These are phyloP conservation scores for Solenopsis fugax DNA, from an alignment of 1,140 invertebrate genomes.

Conservation along the genomic window DNA sequence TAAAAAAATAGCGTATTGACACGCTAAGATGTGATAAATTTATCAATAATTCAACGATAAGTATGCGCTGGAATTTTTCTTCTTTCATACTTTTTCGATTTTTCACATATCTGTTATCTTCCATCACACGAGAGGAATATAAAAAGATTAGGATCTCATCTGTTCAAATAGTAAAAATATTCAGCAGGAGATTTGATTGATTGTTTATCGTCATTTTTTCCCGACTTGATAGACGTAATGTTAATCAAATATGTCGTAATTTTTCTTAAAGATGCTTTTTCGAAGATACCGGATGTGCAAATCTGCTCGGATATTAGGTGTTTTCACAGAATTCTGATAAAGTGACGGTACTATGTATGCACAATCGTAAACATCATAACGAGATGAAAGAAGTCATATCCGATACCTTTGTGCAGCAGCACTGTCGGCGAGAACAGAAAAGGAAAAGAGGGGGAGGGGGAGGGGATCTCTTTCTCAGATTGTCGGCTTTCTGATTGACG, in stretches of 20 bases:
- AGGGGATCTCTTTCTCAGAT: slow-evolving; percentile 15
- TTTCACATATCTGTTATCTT: neutral
- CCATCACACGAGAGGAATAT: neutral
- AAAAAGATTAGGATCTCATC: neutral
- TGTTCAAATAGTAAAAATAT: neutral
- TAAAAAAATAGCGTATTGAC: neutral
- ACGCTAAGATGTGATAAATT: neutral
- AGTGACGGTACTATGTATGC: neutral
- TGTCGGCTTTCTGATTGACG: slow-evolving; percentile 59
- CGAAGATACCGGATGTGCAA: neutral
- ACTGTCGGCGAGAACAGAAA: slow-evolving; percentile 17
- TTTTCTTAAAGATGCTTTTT: neutral
- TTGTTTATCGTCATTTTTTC: neutral
- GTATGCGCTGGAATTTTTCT: neutral
- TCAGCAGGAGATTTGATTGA: neutral
- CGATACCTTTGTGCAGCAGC: neutral
- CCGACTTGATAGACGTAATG: neutral
- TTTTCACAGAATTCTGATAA: neutral
- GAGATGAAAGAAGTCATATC: neutral
- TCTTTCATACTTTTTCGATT: neutral
- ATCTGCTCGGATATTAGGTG: neutral
- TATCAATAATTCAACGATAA: slow-evolving; percentile 24
- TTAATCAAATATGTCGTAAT: neutral
- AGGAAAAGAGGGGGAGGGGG: too few relatives aligned
- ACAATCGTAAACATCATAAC: neutral